Conservation (phyloP, 2,113 vertebrate species). For the Cephalopterus ornatus region DNA sequence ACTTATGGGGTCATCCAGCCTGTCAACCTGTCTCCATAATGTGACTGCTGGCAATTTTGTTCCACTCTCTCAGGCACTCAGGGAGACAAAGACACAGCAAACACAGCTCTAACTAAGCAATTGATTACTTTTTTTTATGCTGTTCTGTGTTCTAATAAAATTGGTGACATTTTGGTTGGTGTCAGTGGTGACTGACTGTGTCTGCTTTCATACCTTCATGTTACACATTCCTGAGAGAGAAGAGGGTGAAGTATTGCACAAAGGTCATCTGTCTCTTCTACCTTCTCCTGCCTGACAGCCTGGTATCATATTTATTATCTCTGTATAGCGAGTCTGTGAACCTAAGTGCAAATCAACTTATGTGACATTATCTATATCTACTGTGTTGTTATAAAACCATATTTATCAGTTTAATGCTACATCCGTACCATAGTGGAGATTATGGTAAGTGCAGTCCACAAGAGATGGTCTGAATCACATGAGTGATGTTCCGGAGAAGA, state of each 20-base stretch:
- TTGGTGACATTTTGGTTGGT: background rate
- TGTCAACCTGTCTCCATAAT: background rate
- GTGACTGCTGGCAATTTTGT: background rate
- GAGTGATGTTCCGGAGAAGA: background rate
- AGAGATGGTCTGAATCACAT: background rate
- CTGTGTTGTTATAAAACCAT: background rate
- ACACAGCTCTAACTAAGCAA: background rate
- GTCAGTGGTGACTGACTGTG: background rate
- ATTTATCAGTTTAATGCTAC: conserved; percentile 28
- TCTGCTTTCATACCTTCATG: background rate
- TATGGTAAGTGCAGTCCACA: background rate
- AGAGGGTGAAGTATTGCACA: background rate
- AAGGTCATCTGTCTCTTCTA: conserved; percentile 13
- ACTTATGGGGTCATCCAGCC: background rate
- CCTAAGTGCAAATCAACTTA: conserved; percentile 14
- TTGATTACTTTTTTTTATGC: background rate
- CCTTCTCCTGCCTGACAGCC: background rate
- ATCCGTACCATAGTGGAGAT: background rate
- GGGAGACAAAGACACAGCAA: background rate
- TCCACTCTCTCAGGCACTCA: background rate
- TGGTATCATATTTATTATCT: conserved; percentile 12
- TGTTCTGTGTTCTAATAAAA: conserved; percentile 2
- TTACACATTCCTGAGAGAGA: background rate
- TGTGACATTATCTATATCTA: conserved; percentile 3
- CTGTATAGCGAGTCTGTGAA: background rate